A percentile compares a stretch with the other conserved stretches of the same genome.
These are phyloP conservation scores for Echinops telfairi DNA, from an alignment of 2,113 vertebrate genomes.

Conservation along the genomic window DNA sequence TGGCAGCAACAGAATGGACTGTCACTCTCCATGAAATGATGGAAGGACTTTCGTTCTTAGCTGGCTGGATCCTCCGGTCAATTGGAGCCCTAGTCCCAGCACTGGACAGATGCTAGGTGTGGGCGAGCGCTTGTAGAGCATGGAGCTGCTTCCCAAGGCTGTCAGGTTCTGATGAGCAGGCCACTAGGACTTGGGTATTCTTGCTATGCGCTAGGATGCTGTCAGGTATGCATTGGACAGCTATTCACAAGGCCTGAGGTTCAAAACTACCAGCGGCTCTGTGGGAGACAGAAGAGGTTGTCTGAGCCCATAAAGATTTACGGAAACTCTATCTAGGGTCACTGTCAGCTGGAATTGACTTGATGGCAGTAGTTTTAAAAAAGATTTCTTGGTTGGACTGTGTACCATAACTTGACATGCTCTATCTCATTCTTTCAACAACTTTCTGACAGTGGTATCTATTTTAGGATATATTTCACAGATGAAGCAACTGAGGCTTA, in stretches of 20 bases:
- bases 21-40: background rate
- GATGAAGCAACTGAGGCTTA: conserved; percentile 10
- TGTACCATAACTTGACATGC: background rate
- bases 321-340: too few species aligned
- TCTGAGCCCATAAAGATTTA: too few species aligned
- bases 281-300: too few species aligned
- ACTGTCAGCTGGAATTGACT: too few species aligned
- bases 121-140: background rate
- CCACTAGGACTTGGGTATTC: background rate
- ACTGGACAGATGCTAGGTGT: background rate
- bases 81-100: background rate
- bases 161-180: background rate
- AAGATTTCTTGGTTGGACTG: too few species aligned
- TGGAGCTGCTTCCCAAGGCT: too few species aligned
- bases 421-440: background rate
- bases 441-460: background rate
- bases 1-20: background rate
- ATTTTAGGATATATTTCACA: conserved; percentile 12
- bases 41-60: background rate
- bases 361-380: too few species aligned
- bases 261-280: too few species aligned
- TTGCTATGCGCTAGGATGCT: background rate
- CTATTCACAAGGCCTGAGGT: too few species aligned
- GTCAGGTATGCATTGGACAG: too few species aligned
- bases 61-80: background rate